phyloP scores from a whole-genome alignment of 2,888 invertebrate genomes.

The Pegoplata infirma region DNA sequence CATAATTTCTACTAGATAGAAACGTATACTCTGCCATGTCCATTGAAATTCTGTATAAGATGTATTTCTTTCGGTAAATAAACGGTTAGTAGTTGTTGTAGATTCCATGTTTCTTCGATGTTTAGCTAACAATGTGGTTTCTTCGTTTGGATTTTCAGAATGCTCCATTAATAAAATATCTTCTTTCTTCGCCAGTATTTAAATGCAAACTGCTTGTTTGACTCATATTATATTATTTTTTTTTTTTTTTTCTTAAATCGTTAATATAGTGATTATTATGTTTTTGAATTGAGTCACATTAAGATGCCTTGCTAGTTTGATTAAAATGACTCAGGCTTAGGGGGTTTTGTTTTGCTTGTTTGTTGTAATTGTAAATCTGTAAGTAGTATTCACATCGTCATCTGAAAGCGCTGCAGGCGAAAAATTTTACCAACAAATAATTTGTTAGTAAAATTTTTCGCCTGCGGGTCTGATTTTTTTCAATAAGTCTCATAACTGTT shows the following conservation, averaged over 20 bases:
- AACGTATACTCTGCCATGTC: constrained; percentile 35
- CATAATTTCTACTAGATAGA: constrained; percentile 70
- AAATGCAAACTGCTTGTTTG: neutral
- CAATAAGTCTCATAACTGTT: no score
- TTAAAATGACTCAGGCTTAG: constrained; percentile 7
- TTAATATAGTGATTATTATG: neutral
- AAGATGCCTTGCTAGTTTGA: neutral
- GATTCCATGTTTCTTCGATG: constrained; percentile 1
- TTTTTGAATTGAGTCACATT: constrained; percentile 14
- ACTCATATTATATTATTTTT: neutral
- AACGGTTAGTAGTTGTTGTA: neutral
- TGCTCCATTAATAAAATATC: constrained; percentile 11
- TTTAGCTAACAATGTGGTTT: constrained; percentile 54
- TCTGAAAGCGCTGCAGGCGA: no score
- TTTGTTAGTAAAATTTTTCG: no score
- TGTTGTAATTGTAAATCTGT: neutral
- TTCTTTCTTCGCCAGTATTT: neutral
- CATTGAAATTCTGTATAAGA: constrained; percentile 1
- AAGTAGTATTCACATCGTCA: no score
- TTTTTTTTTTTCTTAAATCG: no score
- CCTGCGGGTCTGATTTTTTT: no score
- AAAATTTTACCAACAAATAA: no score
- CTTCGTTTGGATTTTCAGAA: constrained; percentile 53
- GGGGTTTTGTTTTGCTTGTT: neutral
- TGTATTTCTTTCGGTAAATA: neutral